Percentiles rank a stretch among this genome's conserved stretches.
phyloP scores from a whole-genome alignment of 2,797 vertebrate genomes.

The Alectoris magna region DNA sequence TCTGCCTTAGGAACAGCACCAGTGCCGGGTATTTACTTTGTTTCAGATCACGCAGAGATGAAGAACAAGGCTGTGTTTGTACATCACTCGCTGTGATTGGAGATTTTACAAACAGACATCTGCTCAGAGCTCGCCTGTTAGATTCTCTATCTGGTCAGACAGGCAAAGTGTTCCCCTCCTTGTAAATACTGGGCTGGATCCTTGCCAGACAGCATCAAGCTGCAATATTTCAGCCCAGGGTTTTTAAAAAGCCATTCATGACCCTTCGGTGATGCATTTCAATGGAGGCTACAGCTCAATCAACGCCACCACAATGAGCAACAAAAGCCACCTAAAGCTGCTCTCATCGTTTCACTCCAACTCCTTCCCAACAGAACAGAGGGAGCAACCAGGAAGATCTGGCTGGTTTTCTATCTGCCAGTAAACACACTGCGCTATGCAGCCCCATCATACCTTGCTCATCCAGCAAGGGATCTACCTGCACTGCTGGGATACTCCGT shows the following conservation, averaged over 20 bases:
- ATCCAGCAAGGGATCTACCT: not conserved
- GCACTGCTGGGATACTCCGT: not conserved
- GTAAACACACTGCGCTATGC: not conserved
- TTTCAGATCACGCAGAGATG: not conserved
- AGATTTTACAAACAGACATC: not conserved
- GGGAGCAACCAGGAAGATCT: not conserved
- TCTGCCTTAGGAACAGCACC: not conserved
- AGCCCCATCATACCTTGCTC: rapidly evolving
- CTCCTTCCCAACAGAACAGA: not conserved
- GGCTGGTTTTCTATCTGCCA: not conserved
- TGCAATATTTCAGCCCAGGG: not conserved
- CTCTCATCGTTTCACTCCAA: not conserved
- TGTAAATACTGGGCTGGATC: not conserved
- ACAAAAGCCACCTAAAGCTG: not conserved
- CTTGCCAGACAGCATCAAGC: not conserved
- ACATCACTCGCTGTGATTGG: rapidly evolving
- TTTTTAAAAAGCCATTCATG: not conserved
- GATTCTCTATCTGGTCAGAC: not conserved
- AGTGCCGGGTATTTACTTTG: not conserved
- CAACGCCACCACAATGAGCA: not conserved
- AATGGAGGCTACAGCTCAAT: not conserved
- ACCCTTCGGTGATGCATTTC: not conserved
- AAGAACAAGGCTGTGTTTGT: not conserved
- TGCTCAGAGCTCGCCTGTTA: not conserved
- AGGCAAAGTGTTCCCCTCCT: not conserved